Evolutionary conservation across 2,797 vertebrate genomes (phyloP), one percentile per base, ranked within the genome.

Genomic region (Erpetoichthys calabaricus): DNA sequence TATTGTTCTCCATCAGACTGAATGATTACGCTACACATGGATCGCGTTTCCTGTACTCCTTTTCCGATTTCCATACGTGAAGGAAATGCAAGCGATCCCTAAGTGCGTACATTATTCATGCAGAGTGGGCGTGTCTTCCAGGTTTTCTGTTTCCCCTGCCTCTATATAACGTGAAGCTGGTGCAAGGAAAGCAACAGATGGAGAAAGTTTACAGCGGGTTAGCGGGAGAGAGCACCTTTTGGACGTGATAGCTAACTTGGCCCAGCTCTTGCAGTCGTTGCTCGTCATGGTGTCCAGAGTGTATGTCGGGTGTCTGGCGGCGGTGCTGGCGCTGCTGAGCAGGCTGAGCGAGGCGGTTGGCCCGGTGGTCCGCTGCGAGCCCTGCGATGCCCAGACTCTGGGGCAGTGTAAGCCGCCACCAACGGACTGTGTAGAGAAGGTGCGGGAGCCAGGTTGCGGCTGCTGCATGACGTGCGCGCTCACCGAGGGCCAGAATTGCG

Each of bases 401-500:
- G 82, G 86, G 54, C 74, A 82, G 64, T 94, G 91, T 79, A 85
- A 80, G 60, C 89, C 89, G 4, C 62, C 87, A 56, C 75, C 78
- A 62, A 65, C 81, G 9, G 82, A 81, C 55, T 93, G 91, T 69
- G 56, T 79, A 3, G 90, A 95, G 70, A 67, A 63, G 44, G 88
- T 91, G 61, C 87, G 84, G 8, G 91, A 95, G 53, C 86, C 90
- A 0, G 89, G 90, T 66, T 94, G 91, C 69, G 89, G 91, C 66
- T 94, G 91, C 80, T 94, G 91, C 77, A 55, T 86, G 79, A 92
- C 89, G 2, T 95, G 91, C 69, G 89, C 92, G 51, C 77, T 91
- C 57, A 77, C 64, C 0, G 64, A 62, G 58, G 90, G 90, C 4
- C 81, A 83, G 64, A 66, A 74, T 41, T 95, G 92, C 73, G 91